Base-by-base conservation (phyloP, 1,140 invertebrate genomes). In the Acyrthosiphon pisum region DNA sequence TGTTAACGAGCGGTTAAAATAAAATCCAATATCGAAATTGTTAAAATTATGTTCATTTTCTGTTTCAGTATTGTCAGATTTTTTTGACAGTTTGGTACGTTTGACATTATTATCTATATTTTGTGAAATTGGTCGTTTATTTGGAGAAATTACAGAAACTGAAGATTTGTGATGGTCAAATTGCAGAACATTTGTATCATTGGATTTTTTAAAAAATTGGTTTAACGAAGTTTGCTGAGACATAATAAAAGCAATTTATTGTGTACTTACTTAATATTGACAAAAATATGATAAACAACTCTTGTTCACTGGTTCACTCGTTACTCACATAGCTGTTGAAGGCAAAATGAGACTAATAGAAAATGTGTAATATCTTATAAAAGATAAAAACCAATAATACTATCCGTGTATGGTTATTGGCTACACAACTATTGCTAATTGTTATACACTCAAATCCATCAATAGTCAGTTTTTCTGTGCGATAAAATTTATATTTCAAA, bases 181-280 rank as follows among this genome's bases (percentile, higher is more conserved):
- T 35, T 35, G 9, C n/a, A 1, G 9, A 26, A 56, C 23, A 26
- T 23, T 56, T 56, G 68, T 76, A 76, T 76, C 68, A 76, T 35
- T 76, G n/a, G 68, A 76, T 76, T 76, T 76, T 68, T 68, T 68
- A 68, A 68, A 68, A 68, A 68, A 68, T n/a, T 30, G 26, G 60
- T 26, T n/a, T n/a, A 30, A 68, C 60, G 7, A 68, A 68, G n/a
- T n/a, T n/a, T n/a, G n/a, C n/a, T n/a, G 60, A 68, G 26, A n/a
- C 60, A 68, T 68, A 68, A 68, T 68, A 68, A 68, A 68, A 68
- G 0, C 60, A 68, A 68, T n/a, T 30, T 68, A 68, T 68, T 68
- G 26, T 68, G 60, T 68, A 68, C 60, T 68, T 68, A n/a, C 60
- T 68, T 68, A n/a, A 68, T 68, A 68, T 68, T n/a, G 60, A 68